These are phyloP conservation scores for Onychostoma macrolepis DNA, from an alignment of 2,113 vertebrate species.

Conservation along the genomic window DNA sequence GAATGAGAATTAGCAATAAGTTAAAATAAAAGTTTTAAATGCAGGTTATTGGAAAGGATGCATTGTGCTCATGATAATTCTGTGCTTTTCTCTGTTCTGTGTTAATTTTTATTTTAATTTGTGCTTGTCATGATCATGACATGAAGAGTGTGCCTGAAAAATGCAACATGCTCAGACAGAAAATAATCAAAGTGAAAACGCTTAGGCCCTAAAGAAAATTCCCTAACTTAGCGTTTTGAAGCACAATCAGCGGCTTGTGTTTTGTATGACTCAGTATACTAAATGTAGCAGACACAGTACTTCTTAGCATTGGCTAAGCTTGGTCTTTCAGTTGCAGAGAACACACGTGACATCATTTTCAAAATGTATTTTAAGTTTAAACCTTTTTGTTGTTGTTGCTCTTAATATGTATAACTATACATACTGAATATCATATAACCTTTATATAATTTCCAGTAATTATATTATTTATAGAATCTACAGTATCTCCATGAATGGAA, in stretches of 20 bases:
- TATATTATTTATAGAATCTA: background rate
- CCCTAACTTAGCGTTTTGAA: background rate
- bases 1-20: background rate
- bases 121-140: background rate
- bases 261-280: background rate
- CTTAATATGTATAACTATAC: background rate
- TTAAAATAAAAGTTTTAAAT: background rate
- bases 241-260: background rate
- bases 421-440: background rate
- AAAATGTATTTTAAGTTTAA: background rate
- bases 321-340: background rate
- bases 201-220: background rate
- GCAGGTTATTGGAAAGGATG: background rate
- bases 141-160: background rate
- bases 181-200: slow-evolving; percentile 21
- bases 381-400: background rate
- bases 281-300: slow-evolving; percentile 12
- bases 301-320: background rate
- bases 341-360: background rate
- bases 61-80: background rate
- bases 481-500: background rate
- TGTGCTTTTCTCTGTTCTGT: background rate
- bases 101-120: background rate
- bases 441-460: too few relatives aligned
- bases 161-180: slow-evolving; percentile 1